Base-by-base conservation (phyloP, 2,888 invertebrate species). In the Notodonta ziczac region DNA sequence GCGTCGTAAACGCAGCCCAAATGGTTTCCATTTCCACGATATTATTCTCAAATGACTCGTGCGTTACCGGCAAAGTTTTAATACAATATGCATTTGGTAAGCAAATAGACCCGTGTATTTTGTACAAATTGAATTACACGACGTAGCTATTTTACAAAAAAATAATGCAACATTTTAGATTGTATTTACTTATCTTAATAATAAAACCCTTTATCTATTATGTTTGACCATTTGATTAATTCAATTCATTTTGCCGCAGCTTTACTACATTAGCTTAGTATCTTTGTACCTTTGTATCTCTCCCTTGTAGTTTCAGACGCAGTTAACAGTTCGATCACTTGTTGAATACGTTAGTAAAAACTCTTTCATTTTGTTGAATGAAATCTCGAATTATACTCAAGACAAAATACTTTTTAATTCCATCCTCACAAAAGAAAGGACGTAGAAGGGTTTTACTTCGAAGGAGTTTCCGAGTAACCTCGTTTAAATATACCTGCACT, bases 401-500 rank as follows among this genome's bases (percentile, higher is more conserved):
- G n/a, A 42, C 35, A 4, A 50, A 46, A n/a, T 16, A 10, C 16
- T 8, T 50, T 35, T 35, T 53, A 14, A 16, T 48, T 48, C 5
- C 7, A n/a, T 52, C 10, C 9, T 12, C 8, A 32, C n/a, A 52
- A 52, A 32, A 61, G 51, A 58, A 61, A 24, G 50, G 39, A 55
- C 10, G 24, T 44, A 56, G 42, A 57, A 46, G 48, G 60, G 58
- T 58, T 57, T 52, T 2, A 32, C 16, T 40, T n/a, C n/a, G 24
- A 48, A 60, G 59, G 58, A 39, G 68, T 65, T 61, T 35, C 52
- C 10, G 42, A 66, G 59, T 24, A 40, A 13, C 14, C 48, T 59
- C 61, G 44, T 64, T 62, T 60, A 65, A 63, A 66, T 65, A 61
- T 60, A 62, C 60, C 58, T 53, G 60, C 69, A 66, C 62, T 58